Evolutionary conservation across 2,113 vertebrate species (phyloP), one percentile per base, ranked within the genome.

Genomic region (Gallinago media): DNA sequence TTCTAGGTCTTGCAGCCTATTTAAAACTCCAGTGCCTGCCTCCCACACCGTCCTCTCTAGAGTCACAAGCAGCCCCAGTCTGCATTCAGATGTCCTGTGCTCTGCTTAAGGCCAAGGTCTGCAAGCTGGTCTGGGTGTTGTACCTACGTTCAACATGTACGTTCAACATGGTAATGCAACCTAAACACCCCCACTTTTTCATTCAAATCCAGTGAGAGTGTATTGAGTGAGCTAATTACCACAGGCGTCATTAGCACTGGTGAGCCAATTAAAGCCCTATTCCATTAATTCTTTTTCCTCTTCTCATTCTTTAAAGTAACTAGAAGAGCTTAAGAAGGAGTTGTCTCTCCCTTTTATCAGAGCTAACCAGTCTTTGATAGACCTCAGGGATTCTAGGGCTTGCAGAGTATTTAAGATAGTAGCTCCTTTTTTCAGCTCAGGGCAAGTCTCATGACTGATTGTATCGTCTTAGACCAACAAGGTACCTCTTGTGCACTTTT

Each of bases 1-100:
- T 97, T 85, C 93, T 89, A 88, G 84, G 81, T 96, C 94, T 95
- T 68, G 70, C 91, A 96, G 46, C 74, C 95, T 96, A 96, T 97
- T 96, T 97, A 93, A 95, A 96, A 91, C 93, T 93, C 81, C 49
- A 6, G 77, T 65, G 87, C 70, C 96, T 91, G 77, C 89, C 87
- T 97, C 94, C 95, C 81, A 97, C 95, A 27, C 58, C 66, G 70
- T 94, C 81, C 84, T 96, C 93, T 96, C 85, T 93, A 89, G 85
- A 94, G 88, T 94, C 94, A 92, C 91, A 81, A 75, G 84, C 83
- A 96, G 80, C 55, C 75, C 81, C 56, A 52, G 49, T 85, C 49
- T 88, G 62, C 46, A 20, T 94, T 95, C 74, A 46, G 54, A 89
- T 61, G 49, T 72, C 81, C 95, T 82, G 56, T 74, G 77, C 58